Evolutionary conservation across 2,797 vertebrate species (phyloP).

Genomic region (Falco novaeseelandiae): DNA sequence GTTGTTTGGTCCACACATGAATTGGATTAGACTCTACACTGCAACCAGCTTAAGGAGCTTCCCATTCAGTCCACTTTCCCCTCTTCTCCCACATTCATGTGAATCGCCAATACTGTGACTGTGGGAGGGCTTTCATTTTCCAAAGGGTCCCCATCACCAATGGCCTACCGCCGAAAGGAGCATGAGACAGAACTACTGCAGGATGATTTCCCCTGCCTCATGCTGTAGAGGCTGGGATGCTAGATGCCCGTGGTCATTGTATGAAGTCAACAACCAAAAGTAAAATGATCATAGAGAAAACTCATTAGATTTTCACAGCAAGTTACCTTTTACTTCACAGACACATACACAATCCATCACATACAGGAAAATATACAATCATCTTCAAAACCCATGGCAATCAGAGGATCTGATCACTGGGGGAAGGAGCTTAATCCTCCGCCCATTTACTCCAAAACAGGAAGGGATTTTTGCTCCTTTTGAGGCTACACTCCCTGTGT

Average conservation of each 20-base stretch:
- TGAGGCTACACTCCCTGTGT: background rate
- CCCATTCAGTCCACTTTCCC: background rate
- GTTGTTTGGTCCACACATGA: background rate
- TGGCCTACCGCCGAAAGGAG: accelerated
- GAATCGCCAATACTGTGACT: background rate
- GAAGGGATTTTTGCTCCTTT: background rate
- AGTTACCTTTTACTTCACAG: background rate
- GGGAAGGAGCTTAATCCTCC: background rate
- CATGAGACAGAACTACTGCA: background rate
- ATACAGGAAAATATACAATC: background rate
- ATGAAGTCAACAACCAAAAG: background rate
- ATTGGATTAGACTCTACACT: background rate
- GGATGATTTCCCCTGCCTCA: accelerated
- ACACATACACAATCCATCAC: background rate
- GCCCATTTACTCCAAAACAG: background rate
- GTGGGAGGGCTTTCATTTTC: background rate
- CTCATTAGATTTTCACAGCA: background rate
- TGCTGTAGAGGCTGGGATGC: background rate
- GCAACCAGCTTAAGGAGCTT: background rate
- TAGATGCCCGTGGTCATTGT: accelerated
- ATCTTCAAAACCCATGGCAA: background rate
- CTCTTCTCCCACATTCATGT: background rate
- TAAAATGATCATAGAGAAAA: background rate
- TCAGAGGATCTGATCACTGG: background rate
- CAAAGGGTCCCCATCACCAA: background rate